A percentile compares a stretch with the other conserved stretches of the same genome.
Evolutionary conservation across 2,113 vertebrate species (phyloP).

Genomic region (Clupea harengus): DNA sequence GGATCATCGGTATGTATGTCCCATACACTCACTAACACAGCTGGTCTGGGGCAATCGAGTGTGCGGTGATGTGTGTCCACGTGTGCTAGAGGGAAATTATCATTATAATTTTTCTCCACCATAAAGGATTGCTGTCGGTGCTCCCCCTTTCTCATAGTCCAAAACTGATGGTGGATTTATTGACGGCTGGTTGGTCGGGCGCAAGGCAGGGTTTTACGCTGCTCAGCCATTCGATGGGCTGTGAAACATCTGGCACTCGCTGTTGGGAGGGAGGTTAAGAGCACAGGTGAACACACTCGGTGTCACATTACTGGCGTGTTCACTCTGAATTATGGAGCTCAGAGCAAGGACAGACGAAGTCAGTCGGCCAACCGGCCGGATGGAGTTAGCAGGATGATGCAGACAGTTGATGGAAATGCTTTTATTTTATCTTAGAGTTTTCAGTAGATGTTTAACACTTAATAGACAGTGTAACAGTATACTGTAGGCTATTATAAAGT

Average conservation of each 20-base stretch:
- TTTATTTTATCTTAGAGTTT: not conserved
- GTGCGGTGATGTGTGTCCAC: not conserved
- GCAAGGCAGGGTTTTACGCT: not conserved
- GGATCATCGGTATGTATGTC: slow-evolving; percentile 63
- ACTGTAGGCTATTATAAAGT: too few relatives aligned
- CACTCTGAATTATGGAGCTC: not conserved
- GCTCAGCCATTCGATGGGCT: not conserved
- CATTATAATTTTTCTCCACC: not conserved
- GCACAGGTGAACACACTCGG: slow-evolving; percentile 53
- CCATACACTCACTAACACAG: not conserved
- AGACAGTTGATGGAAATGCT: not conserved
- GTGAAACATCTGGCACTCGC: slow-evolving; percentile 56
- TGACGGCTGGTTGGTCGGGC: not conserved
- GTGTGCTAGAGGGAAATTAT: not conserved
- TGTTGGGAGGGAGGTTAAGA: slow-evolving; percentile 66
- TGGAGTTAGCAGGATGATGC: not conserved
- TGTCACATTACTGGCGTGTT: slow-evolving; percentile 49
- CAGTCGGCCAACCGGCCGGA: not conserved
- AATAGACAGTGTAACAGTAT: not conserved
- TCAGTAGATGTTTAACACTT: not conserved
- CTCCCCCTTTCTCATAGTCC: not conserved
- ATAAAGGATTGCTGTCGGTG: not conserved
- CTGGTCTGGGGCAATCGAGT: not conserved
- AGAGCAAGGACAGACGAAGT: not conserved
- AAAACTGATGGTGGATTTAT: slow-evolving; percentile 4